Percentiles rank a stretch among this genome's conserved stretches.
Conservation (phyloP, 2,113 vertebrate species). For the Taxidea taxus region DNA sequence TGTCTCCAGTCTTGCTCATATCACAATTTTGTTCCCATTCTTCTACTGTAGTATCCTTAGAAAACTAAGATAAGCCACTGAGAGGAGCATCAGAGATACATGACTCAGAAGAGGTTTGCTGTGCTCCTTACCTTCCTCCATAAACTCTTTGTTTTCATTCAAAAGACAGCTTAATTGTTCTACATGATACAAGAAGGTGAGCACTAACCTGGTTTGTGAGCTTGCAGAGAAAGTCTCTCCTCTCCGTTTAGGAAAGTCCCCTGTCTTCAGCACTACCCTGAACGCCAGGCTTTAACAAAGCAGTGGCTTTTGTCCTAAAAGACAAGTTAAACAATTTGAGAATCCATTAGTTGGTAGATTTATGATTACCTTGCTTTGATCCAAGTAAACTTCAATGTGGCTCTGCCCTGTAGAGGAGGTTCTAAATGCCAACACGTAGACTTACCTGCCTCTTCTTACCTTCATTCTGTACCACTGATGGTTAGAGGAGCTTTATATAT, state of each 20-base stretch:
- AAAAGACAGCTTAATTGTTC: neutral
- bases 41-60: neutral
- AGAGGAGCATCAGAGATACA: neutral
- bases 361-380: neutral
- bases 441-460: conserved; percentile 29
- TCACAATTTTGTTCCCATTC: neutral
- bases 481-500: conserved; percentile 60
- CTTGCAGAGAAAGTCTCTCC: neutral
- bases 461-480: neutral
- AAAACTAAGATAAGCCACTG: neutral
- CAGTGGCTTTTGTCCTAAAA: neutral
- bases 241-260: neutral
- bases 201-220: conserved; percentile 40
- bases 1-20: neutral
- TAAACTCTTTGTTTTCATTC: neutral
- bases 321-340: neutral
- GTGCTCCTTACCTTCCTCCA: neutral
- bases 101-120: neutral
- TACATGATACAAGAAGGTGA: neutral
- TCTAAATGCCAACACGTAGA: neutral
- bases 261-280: neutral
- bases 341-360: neutral
- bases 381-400: neutral
- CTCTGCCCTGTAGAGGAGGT: neutral
- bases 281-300: neutral